Conservation (phyloP, 2,797 vertebrate genomes). For the Amniataba percoides region DNA sequence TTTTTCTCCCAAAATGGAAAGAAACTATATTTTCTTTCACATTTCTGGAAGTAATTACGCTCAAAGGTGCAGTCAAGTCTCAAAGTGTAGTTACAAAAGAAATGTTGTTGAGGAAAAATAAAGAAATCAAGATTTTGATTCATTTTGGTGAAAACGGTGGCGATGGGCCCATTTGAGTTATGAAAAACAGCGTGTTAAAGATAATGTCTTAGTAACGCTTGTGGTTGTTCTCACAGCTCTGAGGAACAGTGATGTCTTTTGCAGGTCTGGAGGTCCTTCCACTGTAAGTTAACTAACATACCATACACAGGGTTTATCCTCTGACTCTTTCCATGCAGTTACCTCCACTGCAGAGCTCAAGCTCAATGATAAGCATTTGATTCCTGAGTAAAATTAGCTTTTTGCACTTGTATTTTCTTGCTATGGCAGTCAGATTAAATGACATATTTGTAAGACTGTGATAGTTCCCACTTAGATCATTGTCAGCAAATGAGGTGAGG, state of each 20-base stretch:
- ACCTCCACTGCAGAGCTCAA: conserved; percentile 14
- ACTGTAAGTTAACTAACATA: conserved; percentile 36
- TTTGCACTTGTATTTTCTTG: conserved; percentile 5
- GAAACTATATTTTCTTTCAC: conserved; percentile 16
- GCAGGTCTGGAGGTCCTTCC: conserved; percentile 40
- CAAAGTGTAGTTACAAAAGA: conserved; percentile 21
- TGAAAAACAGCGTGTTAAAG: conserved; percentile 11
- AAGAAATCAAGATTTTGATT: conserved; percentile 14
- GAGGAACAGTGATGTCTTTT: conserved; percentile 55
- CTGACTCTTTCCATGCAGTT: conserved; percentile 35
- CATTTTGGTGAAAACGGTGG: conserved; percentile 1
- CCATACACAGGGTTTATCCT: conserved; percentile 21
- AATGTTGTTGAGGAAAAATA: conserved; percentile 14
- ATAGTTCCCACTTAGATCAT: not conserved
- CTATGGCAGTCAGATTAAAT: not conserved
- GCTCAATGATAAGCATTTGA: conserved; percentile 31
- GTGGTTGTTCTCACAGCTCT: conserved; percentile 46
- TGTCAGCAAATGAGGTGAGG: conserved; percentile 27
- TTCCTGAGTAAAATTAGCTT: conserved; percentile 30
- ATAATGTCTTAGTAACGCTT: conserved; percentile 11
- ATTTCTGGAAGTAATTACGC: conserved; percentile 43
- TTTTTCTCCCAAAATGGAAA: conserved; percentile 17
- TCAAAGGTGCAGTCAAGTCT: conserved; percentile 19
- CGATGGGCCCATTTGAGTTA: not conserved
- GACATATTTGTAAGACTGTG: conserved; percentile 5